Conservation (phyloP, 2,797 vertebrate genomes). For the Gouania willdenowi region DNA sequence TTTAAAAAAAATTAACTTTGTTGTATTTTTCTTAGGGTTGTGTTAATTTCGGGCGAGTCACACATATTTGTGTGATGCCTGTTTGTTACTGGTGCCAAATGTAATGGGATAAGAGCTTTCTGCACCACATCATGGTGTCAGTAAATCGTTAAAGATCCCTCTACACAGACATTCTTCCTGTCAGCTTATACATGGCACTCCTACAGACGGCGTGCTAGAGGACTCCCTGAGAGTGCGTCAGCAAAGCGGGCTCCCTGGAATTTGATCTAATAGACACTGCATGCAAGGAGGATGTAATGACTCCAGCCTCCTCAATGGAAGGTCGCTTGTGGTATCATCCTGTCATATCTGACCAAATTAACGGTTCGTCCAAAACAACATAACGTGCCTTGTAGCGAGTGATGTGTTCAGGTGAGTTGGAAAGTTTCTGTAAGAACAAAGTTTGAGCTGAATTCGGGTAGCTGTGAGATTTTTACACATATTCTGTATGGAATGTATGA, state of each 20-base stretch:
- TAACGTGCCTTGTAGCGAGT: no score
- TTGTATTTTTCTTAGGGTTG: not conserved
- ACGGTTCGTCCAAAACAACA: no score
- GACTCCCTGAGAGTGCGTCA: slow-evolving; percentile 28
- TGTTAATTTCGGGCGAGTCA: no score
- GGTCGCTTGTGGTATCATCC: no score
- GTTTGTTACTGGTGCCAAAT: no score
- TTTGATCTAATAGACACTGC: slow-evolving; percentile 10
- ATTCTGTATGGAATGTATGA: not conserved
- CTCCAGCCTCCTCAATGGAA: no score
- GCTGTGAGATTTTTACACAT: slow-evolving; percentile 8
- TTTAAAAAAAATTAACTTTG: not conserved
- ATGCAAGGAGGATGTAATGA: no score
- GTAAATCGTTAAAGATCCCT: slow-evolving; percentile 38
- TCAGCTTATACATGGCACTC: slow-evolving; percentile 42
- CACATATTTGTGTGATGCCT: no score
- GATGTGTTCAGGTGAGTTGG: no score
- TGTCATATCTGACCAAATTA: no score
- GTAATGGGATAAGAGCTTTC: slow-evolving; percentile 28
- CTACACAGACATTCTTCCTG: slow-evolving; percentile 12
- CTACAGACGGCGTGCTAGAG: slow-evolving; percentile 5
- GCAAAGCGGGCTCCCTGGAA: not conserved
- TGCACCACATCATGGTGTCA: slow-evolving; percentile 9
- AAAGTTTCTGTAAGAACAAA: not conserved
- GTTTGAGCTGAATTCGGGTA: not conserved